These are phyloP conservation scores for Andrena haemorrhoa DNA, from an alignment of 2,888 invertebrate genomes.

Conservation along the genomic window DNA sequence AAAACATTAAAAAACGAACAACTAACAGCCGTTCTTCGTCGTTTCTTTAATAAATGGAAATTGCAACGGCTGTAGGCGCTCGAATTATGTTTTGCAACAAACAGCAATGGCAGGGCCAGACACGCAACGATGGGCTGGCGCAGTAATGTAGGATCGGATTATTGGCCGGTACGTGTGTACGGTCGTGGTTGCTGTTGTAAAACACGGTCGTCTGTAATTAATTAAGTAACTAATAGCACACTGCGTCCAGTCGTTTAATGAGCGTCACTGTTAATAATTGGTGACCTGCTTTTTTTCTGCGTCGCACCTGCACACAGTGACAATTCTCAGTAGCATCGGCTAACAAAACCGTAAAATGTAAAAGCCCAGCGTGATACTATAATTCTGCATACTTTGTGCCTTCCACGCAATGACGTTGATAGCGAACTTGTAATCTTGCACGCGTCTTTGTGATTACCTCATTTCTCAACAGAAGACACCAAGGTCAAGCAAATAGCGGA, in stretches of 20 bases:
- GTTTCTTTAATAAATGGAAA: conserved; percentile 82
- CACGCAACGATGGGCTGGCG: conserved; percentile 71
- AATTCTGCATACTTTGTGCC: neutral
- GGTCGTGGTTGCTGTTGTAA: conserved; percentile 70
- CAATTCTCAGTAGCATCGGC: neutral
- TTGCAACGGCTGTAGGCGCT: conserved; percentile 69
- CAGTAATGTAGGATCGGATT: conserved; percentile 79
- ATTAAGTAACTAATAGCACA: conserved; percentile 79
- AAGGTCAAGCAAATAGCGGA: no score
- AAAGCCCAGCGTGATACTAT: neutral
- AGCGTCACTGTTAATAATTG: conserved; percentile 53
- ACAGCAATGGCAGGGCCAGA: conserved; percentile 75
- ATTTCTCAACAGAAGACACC: no score
- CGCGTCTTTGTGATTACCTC: no score
- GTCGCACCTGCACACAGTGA: neutral
- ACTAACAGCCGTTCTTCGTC: conserved; percentile 79
- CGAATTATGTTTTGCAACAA: conserved; percentile 82
- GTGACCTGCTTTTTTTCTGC: conserved; percentile 2
- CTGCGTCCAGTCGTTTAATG: conserved; percentile 70
- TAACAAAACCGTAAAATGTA: neutral
- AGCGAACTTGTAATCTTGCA: no score
- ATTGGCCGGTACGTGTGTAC: conserved; percentile 75
- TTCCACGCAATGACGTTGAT: no score
- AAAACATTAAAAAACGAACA: conserved; percentile 78
- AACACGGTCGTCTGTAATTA: conserved; percentile 79